Percentiles rank a stretch among this genome's conserved stretches.
phyloP scores from a whole-genome alignment of 2,888 invertebrate genomes.

The Muschampia plurimacula region DNA sequence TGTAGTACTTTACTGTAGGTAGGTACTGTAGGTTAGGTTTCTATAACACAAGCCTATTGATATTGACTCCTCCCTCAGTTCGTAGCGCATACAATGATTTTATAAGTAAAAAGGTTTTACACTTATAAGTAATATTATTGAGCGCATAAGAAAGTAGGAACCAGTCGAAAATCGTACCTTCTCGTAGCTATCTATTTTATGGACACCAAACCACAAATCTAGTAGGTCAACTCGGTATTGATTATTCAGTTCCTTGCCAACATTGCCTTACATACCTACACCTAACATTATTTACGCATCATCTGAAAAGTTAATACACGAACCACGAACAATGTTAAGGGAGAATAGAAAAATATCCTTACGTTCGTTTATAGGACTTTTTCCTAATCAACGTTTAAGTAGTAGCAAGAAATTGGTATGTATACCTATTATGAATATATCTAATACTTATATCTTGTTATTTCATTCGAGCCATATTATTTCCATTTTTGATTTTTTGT shows the following conservation, averaged over 20 bases:
- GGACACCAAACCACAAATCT: constrained; percentile 1
- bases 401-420: constrained; percentile 60
- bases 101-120: too few species aligned
- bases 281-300: not conserved
- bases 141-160: not conserved
- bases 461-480: not conserved
- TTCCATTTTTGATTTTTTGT: not conserved
- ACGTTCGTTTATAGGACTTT: constrained; percentile 50
- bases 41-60: too few species aligned
- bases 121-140: too few species aligned
- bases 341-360: constrained; percentile 58
- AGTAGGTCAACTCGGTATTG: not conserved
- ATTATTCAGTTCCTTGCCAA: not conserved
- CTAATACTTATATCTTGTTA: not conserved
- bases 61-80: too few species aligned
- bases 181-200: not conserved
- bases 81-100: too few species aligned
- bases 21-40: too few species aligned
- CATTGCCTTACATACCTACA: not conserved
- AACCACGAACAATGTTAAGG: constrained; percentile 55
- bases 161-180: not conserved
- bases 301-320: not conserved
- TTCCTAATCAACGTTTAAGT: constrained; percentile 50
- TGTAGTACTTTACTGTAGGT: too few species aligned
- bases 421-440: not conserved